A percentile compares a stretch with the other conserved stretches of the same genome.
These are phyloP conservation scores for Caenorhabditis plicata DNA, from an alignment of 2,888 invertebrate species.

Conservation along the genomic window DNA sequence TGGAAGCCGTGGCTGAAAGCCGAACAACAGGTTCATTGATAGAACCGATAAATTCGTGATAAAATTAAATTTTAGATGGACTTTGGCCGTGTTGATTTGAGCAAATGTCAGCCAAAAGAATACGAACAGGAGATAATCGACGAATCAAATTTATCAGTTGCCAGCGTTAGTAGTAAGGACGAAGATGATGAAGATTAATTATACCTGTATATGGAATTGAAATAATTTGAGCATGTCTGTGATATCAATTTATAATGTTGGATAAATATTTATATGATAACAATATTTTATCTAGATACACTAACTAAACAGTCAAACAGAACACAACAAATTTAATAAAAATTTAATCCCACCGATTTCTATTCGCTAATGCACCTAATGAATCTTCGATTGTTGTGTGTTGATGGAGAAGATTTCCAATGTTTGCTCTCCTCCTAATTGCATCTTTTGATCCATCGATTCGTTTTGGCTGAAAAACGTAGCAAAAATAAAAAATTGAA, in stretches of 20 bases:
- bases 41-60: not conserved
- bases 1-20: slow-evolving; percentile 86
- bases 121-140: slow-evolving; percentile 49
- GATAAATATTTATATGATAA: no score
- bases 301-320: no score
- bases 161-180: slow-evolving; percentile 22
- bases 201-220: no score
- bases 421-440: slow-evolving; percentile 47
- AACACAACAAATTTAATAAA: no score
- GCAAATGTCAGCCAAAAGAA: slow-evolving; percentile 49
- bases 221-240: no score
- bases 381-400: slow-evolving; percentile 61
- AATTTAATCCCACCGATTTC: slow-evolving; percentile 65
- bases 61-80: slow-evolving; percentile 30
- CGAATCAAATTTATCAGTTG: slow-evolving; percentile 38
- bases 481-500: not conserved
- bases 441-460: slow-evolving; percentile 34
- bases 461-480: slow-evolving; percentile 26
- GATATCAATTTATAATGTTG: no score
- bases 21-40: slow-evolving; percentile 74
- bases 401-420: slow-evolving; percentile 61
- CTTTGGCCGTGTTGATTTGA: slow-evolving; percentile 37
- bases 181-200: slow-evolving; percentile 38
- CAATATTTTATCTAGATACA: no score
- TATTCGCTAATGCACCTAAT: slow-evolving; percentile 42